A percentile compares a stretch with the other conserved stretches of the same genome.
These are phyloP conservation scores for Abscondita cerata DNA, from an alignment of 2,888 invertebrate genomes.

Conservation along the genomic window DNA sequence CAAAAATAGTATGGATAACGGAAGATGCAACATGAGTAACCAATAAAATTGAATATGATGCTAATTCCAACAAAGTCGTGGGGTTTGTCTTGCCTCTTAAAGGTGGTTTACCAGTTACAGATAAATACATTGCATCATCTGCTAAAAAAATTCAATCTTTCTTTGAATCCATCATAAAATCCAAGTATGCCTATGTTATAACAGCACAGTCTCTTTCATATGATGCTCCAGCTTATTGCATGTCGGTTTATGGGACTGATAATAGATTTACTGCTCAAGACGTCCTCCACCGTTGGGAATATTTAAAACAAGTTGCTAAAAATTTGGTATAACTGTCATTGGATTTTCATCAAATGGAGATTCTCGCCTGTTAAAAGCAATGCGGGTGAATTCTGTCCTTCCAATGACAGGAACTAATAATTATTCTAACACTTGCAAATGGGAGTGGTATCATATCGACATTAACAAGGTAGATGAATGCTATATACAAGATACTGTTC, in stretches of 20 bases:
- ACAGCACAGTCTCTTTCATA: slow-evolving; percentile 40
- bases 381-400: slow-evolving; percentile 32
- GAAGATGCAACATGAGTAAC: background rate
- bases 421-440: background rate
- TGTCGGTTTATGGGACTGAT: slow-evolving; percentile 39
- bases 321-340: slow-evolving; percentile 36
- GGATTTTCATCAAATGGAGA: slow-evolving; percentile 45
- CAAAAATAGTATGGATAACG: background rate
- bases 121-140: background rate
- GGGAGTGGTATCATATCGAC: slow-evolving; percentile 24
- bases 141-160: slow-evolving; percentile 17
- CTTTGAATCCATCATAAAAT: slow-evolving; percentile 9
- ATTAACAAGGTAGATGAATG: slow-evolving; percentile 32
- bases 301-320: slow-evolving; percentile 28
- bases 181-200: slow-evolving; percentile 34
- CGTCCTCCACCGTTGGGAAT: slow-evolving; percentile 38
- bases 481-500: background rate
- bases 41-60: background rate
- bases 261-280: slow-evolving; percentile 41
- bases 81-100: slow-evolving; percentile 1
- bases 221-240: slow-evolving; percentile 33
- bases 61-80: background rate
- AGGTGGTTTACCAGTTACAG: too few relatives aligned
- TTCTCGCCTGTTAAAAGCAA: slow-evolving; percentile 41
- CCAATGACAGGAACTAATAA: slow-evolving; percentile 8